A percentile compares a stretch with the other conserved stretches of the same genome.
These are phyloP conservation scores for Sciurus vulgaris DNA, from an alignment of 2,797 vertebrate genomes.

Conservation along the genomic window DNA sequence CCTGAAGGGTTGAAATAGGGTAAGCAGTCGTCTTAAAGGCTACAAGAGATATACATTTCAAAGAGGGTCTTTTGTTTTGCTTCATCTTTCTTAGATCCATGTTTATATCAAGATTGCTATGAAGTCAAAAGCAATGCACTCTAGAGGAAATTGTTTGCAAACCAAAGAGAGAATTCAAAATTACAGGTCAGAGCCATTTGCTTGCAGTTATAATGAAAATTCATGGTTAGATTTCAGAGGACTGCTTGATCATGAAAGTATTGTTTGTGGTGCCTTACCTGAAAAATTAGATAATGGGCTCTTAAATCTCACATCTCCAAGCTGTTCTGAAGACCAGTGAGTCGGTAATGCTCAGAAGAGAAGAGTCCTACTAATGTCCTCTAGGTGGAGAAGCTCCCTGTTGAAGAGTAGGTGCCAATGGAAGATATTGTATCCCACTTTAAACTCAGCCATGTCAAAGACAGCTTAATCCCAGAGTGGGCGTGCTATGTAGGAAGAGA, in stretches of 20 bases:
- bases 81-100: conserved; percentile 78
- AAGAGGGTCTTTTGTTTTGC: conserved; percentile 76
- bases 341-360: background rate
- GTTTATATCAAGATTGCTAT: conserved; percentile 79
- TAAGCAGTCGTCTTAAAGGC: conserved; percentile 74
- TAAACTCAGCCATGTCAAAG: background rate
- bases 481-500: background rate
- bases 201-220: conserved; percentile 82
- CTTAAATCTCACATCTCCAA: conserved; percentile 7
- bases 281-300: conserved; percentile 66
- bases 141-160: conserved; percentile 77
- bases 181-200: conserved; percentile 79
- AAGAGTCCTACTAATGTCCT: background rate
- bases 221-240: conserved; percentile 77
- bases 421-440: background rate
- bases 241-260: conserved; percentile 75
- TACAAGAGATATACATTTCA: conserved; percentile 79
- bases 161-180: conserved; percentile 83
- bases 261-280: conserved; percentile 60
- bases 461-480: background rate
- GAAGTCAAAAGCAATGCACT: conserved; percentile 73
- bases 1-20: conserved; percentile 79
- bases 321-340: conserved; percentile 16
- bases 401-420: background rate
- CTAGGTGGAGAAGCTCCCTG: background rate